Percentiles rank a stretch among this genome's conserved stretches.
These are phyloP conservation scores for Engraulis encrasicolus DNA, from an alignment of 2,113 vertebrate species.

Conservation along the genomic window DNA sequence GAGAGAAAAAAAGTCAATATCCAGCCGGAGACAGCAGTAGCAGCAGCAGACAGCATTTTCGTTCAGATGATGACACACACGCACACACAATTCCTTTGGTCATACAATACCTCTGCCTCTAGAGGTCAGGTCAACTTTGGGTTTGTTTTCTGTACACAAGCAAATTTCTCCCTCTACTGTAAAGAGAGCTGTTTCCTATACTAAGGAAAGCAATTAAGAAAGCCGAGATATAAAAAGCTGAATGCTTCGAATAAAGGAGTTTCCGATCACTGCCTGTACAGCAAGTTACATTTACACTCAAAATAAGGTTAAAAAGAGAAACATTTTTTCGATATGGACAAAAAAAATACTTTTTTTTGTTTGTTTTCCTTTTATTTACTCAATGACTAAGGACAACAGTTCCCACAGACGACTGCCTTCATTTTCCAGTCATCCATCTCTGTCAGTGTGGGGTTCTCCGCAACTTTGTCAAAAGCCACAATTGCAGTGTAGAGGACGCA, in stretches of 20 bases:
- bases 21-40: not conserved
- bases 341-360: too few relatives aligned
- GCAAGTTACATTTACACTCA: not conserved
- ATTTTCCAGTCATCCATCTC: not conserved
- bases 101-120: slow-evolving; percentile 21
- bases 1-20: slow-evolving; percentile 14
- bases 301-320: too few relatives aligned
- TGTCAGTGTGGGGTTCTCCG: not conserved
- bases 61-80: not conserved
- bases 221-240: not conserved
- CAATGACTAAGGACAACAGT: too few relatives aligned
- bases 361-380: too few relatives aligned
- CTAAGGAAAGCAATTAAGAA: not conserved
- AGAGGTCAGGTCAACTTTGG: slow-evolving; percentile 40
- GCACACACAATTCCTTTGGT: not conserved
- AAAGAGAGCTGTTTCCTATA: not conserved
- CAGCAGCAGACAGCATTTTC: not conserved
- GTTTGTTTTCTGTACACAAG: slow-evolving; percentile 27
- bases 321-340: not conserved
- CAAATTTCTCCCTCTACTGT: slow-evolving; percentile 29
- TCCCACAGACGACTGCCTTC: too few relatives aligned
- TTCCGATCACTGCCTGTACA: not conserved
- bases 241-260: not conserved
- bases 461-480: not conserved
- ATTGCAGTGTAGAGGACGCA: not conserved